phyloP scores from a whole-genome alignment of 1,140 invertebrate species.

The Orius laevigatus region DNA sequence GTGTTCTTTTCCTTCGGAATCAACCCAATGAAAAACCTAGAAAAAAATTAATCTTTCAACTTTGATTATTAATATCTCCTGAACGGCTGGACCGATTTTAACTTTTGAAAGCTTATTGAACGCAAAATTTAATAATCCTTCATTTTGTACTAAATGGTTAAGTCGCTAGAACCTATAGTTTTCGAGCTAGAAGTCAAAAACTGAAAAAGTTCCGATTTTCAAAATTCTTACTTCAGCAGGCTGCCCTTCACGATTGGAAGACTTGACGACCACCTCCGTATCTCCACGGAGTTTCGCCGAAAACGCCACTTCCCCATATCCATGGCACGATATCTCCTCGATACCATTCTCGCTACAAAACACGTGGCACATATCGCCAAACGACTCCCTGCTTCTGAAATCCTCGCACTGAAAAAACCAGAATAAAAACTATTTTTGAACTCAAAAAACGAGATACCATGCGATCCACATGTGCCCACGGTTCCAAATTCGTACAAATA shows the following conservation, averaged over 20 bases:
- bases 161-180: not conserved
- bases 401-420: constrained; percentile 6
- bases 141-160: too few species aligned
- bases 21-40: constrained; percentile 28
- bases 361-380: constrained; percentile 1
- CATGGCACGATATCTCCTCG: not conserved
- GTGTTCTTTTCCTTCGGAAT: constrained; percentile 26
- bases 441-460: too few species aligned
- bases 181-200: not conserved
- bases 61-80: too few species aligned
- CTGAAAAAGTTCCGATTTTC: not conserved
- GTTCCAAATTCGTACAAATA: too few species aligned
- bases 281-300: constrained; percentile 1
- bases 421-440: constrained; percentile 7
- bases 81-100: too few species aligned
- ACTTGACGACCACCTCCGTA: constrained; percentile 1
- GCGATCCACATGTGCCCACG: too few species aligned
- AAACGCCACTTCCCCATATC: not conserved
- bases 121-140: too few species aligned
- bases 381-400: not conserved
- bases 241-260: not conserved
- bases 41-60: not conserved
- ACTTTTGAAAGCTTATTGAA: too few species aligned
- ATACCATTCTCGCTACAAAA: not conserved
- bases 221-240: not conserved